phyloP scores from a whole-genome alignment of 2,888 invertebrate genomes.

The Orchesella flavescens region DNA sequence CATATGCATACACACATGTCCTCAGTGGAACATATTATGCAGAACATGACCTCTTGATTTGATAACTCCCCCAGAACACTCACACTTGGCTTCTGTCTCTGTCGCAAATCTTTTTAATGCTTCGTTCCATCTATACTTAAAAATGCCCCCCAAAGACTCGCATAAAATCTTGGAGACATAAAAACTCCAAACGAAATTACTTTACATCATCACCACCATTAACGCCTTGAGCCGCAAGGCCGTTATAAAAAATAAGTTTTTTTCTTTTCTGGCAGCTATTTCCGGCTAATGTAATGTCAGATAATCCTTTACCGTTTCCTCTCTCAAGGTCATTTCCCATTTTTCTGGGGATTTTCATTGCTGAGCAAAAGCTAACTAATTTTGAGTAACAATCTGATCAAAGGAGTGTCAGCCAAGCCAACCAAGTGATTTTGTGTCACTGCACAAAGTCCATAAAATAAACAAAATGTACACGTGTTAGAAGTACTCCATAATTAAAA shows the following conservation, averaged over 20 bases:
- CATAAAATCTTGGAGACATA: conserved; percentile 31
- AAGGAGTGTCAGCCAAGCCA: background rate
- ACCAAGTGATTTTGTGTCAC: conserved; percentile 33
- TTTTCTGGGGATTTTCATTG: too few relatives aligned
- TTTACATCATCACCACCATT: conserved; percentile 49
- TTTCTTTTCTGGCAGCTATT: conserved; percentile 45
- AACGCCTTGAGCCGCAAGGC: conserved; percentile 10
- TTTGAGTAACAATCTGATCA: conserved; percentile 15
- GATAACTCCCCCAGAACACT: too few relatives aligned
- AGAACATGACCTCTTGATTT: too few relatives aligned
- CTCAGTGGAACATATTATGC: too few relatives aligned
- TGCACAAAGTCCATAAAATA: conserved; percentile 12
- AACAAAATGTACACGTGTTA: too few relatives aligned
- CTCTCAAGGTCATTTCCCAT: conserved; percentile 29
- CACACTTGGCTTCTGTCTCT: background rate
- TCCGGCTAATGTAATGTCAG: conserved; percentile 55
- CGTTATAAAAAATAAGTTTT: conserved; percentile 30
- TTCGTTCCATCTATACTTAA: background rate
- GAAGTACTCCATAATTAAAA: too few relatives aligned
- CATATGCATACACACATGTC: too few relatives aligned
- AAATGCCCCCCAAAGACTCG: conserved; percentile 22
- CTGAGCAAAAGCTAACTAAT: conserved; percentile 9
- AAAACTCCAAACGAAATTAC: conserved; percentile 46
- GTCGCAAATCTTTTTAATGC: background rate
- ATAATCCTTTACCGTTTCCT: conserved; percentile 42